Conservation (phyloP, 2,113 vertebrate genomes). For the Malaclemys terrapin region DNA sequence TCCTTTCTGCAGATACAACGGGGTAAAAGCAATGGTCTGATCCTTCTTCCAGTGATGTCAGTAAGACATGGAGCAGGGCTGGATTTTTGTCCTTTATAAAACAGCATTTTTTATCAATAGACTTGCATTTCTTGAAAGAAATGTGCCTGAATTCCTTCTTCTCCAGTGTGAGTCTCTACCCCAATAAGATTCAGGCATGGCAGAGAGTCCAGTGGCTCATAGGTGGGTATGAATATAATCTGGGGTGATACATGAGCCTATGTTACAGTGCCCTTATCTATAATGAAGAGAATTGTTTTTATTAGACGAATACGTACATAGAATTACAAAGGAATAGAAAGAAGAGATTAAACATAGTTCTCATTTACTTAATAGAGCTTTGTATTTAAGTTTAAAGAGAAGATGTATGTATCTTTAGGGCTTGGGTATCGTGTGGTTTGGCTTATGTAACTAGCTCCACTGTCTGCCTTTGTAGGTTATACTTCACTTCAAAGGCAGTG, state of each 20-base stretch:
- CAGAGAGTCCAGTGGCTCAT: background rate
- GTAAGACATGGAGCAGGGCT: background rate
- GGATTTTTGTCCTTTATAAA: background rate
- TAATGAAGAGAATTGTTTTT: conserved; percentile 7
- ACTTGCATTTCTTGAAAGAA: background rate
- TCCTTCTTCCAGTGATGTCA: background rate
- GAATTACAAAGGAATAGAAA: background rate
- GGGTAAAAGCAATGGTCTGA: background rate
- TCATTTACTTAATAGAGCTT: conserved; percentile 44
- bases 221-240: background rate
- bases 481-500: conserved; percentile 67
- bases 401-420: background rate
- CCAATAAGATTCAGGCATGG: background rate
- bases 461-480: conserved; percentile 60
- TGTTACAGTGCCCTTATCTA: background rate
- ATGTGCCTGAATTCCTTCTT: background rate
- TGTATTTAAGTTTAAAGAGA: conserved; percentile 43
- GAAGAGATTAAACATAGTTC: background rate
- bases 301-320: background rate
- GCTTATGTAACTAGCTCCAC: conserved; percentile 63
- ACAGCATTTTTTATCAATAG: background rate
- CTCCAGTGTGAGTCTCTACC: background rate
- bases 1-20: background rate
- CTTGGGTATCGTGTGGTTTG: conserved; percentile 55
- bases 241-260: background rate